phyloP scores from a whole-genome alignment of 2,797 vertebrate genomes.

The Pangasius macronema region DNA sequence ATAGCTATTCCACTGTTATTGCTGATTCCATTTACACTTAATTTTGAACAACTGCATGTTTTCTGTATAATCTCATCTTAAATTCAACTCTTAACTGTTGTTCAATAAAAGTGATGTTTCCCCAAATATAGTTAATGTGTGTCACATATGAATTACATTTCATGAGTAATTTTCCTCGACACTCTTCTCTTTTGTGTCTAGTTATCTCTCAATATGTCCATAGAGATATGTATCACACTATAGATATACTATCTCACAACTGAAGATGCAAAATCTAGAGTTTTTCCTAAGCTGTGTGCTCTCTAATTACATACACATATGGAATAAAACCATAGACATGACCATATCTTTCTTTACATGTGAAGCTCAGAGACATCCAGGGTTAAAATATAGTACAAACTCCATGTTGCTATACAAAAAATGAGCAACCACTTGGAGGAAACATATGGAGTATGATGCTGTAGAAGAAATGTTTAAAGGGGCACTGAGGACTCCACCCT shows the following conservation, averaged over 20 bases:
- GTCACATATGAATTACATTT: not conserved
- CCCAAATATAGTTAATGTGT: not conserved
- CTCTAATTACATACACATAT: not conserved
- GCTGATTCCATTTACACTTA: not conserved
- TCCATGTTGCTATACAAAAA: not conserved
- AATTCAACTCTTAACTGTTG: not conserved
- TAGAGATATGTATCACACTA: not conserved
- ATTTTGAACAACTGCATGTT: not conserved
- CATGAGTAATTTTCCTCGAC: not conserved
- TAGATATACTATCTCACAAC: not conserved
- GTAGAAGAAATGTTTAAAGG: conserved; percentile 1
- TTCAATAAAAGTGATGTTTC: not conserved
- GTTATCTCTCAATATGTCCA: not conserved
- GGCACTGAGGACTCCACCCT: conserved; percentile 12
- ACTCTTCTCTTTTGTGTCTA: not conserved
- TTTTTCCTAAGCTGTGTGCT: not conserved
- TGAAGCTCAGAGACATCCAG: not conserved
- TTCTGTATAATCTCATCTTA: not conserved
- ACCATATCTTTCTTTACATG: not conserved
- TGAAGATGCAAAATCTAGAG: not conserved
- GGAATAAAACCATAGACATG: not conserved
- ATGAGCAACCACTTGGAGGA: not conserved
- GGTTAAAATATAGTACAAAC: not conserved
- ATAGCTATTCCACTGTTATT: not conserved
- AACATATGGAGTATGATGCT: conserved; percentile 21